Percentiles rank a stretch among this genome's conserved stretches.
Conservation (phyloP, 1,140 invertebrate genomes). For the Heliconius melpomene region DNA sequence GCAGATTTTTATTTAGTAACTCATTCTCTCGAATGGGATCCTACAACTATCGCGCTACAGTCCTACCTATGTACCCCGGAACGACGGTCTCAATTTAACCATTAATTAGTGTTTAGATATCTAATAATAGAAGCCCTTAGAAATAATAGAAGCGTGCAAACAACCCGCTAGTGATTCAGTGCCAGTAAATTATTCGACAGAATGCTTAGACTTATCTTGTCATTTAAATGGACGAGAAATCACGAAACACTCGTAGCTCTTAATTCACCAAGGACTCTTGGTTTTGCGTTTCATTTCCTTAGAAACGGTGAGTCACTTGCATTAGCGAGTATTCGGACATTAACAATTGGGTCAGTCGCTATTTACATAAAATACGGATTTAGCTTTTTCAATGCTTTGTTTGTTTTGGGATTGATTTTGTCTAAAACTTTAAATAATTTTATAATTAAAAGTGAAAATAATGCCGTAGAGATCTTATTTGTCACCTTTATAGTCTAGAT, state of each 20-base stretch:
- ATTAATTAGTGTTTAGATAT: slow-evolving; percentile 32
- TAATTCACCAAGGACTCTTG: slow-evolving; percentile 34
- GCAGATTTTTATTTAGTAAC: no score
- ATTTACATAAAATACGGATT: slow-evolving; percentile 14
- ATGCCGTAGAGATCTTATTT: not conserved
- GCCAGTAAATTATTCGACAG: slow-evolving; percentile 37
- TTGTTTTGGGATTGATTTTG: not conserved
- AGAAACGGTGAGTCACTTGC: slow-evolving; percentile 32
- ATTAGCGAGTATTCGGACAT: slow-evolving; percentile 24
- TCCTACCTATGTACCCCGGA: no score
- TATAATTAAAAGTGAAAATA: no score
- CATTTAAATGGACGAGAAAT: slow-evolving; percentile 33
- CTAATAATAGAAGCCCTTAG: slow-evolving; percentile 23
- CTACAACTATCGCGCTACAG: no score
- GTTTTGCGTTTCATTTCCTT: slow-evolving; percentile 26
- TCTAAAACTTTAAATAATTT: not conserved
- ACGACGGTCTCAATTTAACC: not conserved
- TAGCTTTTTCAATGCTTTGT: slow-evolving; percentile 12
- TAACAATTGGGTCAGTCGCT: slow-evolving; percentile 22
- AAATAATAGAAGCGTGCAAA: slow-evolving; percentile 11
- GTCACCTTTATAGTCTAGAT: not conserved
- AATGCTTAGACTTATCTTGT: slow-evolving; percentile 37
- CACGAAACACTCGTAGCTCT: slow-evolving; percentile 23
- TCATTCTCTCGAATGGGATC: no score
- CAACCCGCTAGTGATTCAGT: slow-evolving; percentile 33